phyloP scores from a whole-genome alignment of 2,797 vertebrate genomes.

The Macropus fuliginosus region DNA sequence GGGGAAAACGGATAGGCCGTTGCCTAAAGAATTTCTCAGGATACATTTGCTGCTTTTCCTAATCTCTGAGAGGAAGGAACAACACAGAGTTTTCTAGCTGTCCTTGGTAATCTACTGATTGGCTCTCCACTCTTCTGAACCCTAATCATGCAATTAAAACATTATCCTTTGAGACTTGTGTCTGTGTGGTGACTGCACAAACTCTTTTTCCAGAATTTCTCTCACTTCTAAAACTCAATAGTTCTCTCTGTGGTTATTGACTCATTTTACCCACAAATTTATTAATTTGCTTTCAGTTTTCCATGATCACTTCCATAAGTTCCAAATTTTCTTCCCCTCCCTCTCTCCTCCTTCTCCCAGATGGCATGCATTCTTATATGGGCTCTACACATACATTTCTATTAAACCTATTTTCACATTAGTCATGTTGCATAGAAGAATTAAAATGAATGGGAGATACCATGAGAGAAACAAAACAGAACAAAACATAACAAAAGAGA shows the following conservation, averaged over 20 bases:
- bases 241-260: neutral
- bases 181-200: neutral
- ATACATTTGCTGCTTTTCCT: neutral
- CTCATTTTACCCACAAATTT: neutral
- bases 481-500: too few species aligned
- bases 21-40: accelerated
- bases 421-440: too few species aligned
- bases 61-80: neutral
- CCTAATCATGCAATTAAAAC: neutral
- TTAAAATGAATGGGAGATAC: too few species aligned
- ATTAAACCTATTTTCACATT: too few species aligned
- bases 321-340: too few species aligned
- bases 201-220: neutral
- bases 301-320: too few species aligned
- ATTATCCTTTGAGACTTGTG: neutral
- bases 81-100: neutral
- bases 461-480: too few species aligned
- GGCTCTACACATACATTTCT: too few species aligned
- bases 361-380: too few species aligned
- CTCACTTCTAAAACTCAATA: neutral
- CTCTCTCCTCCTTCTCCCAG: too few species aligned
- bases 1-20: neutral
- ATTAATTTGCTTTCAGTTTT: too few species aligned
- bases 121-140: neutral
- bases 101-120: neutral